Evolutionary conservation across 1,140 invertebrate genomes (phyloP).

Genomic region (Cataglyphis hispanica): DNA sequence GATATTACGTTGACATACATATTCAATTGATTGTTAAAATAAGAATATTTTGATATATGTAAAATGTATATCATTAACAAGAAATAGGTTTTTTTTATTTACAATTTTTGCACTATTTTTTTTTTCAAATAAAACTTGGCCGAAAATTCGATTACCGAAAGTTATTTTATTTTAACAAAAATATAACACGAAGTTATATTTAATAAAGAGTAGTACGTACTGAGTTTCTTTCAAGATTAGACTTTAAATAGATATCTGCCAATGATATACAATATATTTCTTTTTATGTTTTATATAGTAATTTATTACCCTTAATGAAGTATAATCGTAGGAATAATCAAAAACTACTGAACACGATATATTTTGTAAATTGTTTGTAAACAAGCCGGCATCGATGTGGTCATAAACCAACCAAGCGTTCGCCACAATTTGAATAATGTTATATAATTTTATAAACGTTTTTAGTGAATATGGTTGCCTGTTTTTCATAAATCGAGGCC

Average conservation of each 20-base stretch:
- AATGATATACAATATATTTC: constrained; percentile 1
- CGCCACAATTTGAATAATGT: constrained; percentile 87
- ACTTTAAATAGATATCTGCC: background rate
- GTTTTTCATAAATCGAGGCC: constrained; percentile 88
- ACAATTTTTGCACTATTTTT: background rate
- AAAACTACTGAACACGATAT: constrained; percentile 76
- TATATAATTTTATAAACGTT: constrained; percentile 88
- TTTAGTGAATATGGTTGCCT: constrained; percentile 88
- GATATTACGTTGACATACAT: background rate
- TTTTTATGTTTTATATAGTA: background rate
- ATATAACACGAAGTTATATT: background rate
- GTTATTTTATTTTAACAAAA: background rate
- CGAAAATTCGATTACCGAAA: background rate
- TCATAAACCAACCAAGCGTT: constrained; percentile 85
- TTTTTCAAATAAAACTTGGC: background rate
- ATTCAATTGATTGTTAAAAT: background rate
- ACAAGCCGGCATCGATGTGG: constrained; percentile 72
- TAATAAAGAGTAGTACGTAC: background rate
- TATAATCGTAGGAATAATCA: constrained; percentile 19
- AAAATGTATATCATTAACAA: background rate
- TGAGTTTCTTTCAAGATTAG: background rate
- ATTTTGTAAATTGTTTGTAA: constrained; percentile 62
- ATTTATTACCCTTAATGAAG: constrained; percentile 41
- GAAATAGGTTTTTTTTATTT: background rate
- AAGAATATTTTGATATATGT: background rate